Conservation (phyloP, 2,888 invertebrate genomes). For the Cylindroiulus punctatus region DNA sequence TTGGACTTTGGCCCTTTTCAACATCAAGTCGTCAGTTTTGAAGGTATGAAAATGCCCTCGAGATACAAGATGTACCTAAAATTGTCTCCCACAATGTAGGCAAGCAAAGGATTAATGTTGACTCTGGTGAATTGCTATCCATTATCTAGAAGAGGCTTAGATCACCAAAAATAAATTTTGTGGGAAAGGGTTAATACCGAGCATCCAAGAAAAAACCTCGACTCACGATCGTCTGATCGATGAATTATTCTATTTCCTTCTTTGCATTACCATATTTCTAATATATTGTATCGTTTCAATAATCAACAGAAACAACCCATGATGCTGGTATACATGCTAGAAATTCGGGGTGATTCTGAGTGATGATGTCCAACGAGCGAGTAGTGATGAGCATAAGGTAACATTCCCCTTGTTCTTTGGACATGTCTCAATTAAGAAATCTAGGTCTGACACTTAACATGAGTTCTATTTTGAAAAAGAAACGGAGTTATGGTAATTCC, state of each 20-base stretch:
- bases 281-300: background rate
- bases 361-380: slow-evolving; percentile 1
- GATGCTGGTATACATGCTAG: too few species aligned
- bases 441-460: slow-evolving; percentile 22
- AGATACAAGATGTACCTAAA: background rate
- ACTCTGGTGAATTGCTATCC: background rate
- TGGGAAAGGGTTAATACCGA: background rate
- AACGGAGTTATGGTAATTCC: slow-evolving; percentile 34
- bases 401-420: background rate
- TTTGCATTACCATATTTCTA: background rate
- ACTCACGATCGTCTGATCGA: background rate
- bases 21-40: too few species aligned
- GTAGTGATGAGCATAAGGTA: background rate
- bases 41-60: background rate
- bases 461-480: slow-evolving; percentile 13
- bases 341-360: background rate
- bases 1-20: too few species aligned
- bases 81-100: background rate
- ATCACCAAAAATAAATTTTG: background rate
- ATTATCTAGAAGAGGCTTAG: background rate
- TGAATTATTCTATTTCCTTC: background rate
- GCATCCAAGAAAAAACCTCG: background rate
- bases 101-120: background rate
- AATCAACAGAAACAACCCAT: background rate
- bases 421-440: slow-evolving; percentile 10